Base-by-base conservation (phyloP, 53 echinoderm and acorn worm genomes). In the Stichopus horrens region DNA sequence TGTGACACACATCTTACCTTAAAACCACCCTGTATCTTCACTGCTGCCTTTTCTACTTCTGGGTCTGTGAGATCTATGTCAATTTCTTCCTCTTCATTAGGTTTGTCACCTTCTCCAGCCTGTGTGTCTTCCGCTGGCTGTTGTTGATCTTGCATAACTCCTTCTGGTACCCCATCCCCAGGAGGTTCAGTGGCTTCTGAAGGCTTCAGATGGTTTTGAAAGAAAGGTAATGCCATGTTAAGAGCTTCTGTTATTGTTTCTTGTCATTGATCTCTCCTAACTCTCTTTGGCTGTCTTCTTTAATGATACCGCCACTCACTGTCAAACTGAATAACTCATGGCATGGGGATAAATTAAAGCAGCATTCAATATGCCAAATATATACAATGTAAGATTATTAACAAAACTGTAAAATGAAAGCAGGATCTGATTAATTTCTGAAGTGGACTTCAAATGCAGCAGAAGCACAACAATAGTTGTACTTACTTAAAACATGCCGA, bases 41-140 rank as follows among this genome's bases (percentile, higher is more conserved):
- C 66, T 2, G 97, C 97, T 11, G 97, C 96, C 63, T 93, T 95
- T 54, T 93, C 86, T 7, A 96, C 96, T 88, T 96, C 96, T 8
- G 96, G 96, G 76, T 96, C 96, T 5, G 83, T 59, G 8, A 59
- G 13, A 59, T 59, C 83, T 22, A 1, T 23, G 6, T 83, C 79
- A 20, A 7, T 58, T 21, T 7, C 8, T 5, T 54, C 5, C 23
- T 21, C 57, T 60, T 58, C 59, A 16, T 37, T 57, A 22, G 83
- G 19, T 77, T 51, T 77, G 16, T 77, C 54, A 23, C 55, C 55
- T 52, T 79, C 79, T 55, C 7, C 51, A 52, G 77, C 22, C 14
- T 77, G 77, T 16, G 79, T 7, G 51, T 53, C 54, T 79, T 79
- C 79, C 53, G 79, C 19, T 10, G 79, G 54, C 8, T 4, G 8